Percentiles rank a stretch among this genome's conserved stretches.
These are phyloP conservation scores for Drosophila sp. DNA, from an alignment of 1,140 invertebrate genomes.

Conservation along the genomic window DNA sequence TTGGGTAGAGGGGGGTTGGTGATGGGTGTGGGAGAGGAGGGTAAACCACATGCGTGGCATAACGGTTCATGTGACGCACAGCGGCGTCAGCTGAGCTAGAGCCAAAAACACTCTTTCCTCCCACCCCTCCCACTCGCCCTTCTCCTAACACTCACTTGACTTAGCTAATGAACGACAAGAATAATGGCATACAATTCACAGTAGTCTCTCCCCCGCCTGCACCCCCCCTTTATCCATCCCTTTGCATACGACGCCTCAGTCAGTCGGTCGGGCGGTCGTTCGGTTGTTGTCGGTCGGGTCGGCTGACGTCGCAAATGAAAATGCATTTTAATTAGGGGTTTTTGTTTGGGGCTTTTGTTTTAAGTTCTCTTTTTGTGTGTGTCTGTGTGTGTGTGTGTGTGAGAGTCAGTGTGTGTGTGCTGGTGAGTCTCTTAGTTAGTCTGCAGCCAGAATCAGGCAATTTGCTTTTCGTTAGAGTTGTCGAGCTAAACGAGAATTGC, in stretches of 20 bases:
- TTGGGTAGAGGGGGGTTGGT: not conserved
- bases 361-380: conserved; percentile 52
- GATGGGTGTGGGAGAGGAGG: not conserved
- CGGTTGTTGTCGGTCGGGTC: conserved; percentile 13
- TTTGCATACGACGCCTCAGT: conserved; percentile 39
- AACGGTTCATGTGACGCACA: conserved; percentile 70
- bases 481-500: not conserved
- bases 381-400: conserved; percentile 26
- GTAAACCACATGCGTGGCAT: conserved; percentile 66
- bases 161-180: conserved; percentile 40
- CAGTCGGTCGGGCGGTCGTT: not conserved
- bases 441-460: not conserved
- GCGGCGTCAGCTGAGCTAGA: conserved; percentile 38
- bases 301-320: conserved; percentile 79
- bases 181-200: not conserved
- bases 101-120: no score
- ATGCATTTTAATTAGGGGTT: conserved; percentile 83
- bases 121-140: not conserved
- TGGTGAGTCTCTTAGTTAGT: conserved; percentile 1
- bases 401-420: conserved; percentile 17
- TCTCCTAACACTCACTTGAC: not conserved
- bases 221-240: not conserved
- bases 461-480: not conserved
- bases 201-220: no score
- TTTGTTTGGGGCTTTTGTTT: conserved; percentile 77